A percentile compares a stretch with the other conserved stretches of the same genome.
These are phyloP conservation scores for Colistium nudipinnis DNA, from an alignment of 2,113 vertebrate genomes.

Conservation along the genomic window DNA sequence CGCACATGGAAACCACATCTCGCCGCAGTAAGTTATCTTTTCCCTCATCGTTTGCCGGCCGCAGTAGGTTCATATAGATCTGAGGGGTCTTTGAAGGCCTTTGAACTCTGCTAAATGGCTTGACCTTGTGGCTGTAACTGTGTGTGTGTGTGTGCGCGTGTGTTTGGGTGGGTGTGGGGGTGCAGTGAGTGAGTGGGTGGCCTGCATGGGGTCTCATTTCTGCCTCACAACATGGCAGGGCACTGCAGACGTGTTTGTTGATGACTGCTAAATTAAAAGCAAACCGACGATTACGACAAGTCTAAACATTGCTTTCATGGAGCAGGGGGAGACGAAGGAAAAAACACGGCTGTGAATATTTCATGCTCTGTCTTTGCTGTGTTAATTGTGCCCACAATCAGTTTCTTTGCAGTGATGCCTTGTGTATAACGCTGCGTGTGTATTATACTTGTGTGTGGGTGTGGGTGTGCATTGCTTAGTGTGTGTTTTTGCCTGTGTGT, in stretches of 20 bases:
- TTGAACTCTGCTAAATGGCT: slow-evolving; percentile 96
- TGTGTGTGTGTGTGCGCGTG: slow-evolving; percentile 40
- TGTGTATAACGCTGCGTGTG: slow-evolving; percentile 62
- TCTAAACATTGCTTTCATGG: slow-evolving; percentile 79
- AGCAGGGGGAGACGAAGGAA: slow-evolving; percentile 55
- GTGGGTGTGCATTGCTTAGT: slow-evolving; percentile 46
- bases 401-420: slow-evolving; percentile 71
- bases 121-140: slow-evolving; percentile 87
- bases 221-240: slow-evolving; percentile 61
- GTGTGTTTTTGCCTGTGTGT: slow-evolving; percentile 24
- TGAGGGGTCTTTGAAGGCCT: slow-evolving; percentile 92
- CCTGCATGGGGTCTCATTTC: slow-evolving; percentile 76
- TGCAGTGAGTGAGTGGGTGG: slow-evolving; percentile 71
- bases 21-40: slow-evolving; percentile 64
- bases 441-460: slow-evolving; percentile 43
- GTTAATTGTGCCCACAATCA: slow-evolving; percentile 78
- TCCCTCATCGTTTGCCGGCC: slow-evolving; percentile 80
- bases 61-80: slow-evolving; percentile 94
- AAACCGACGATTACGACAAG: slow-evolving; percentile 79
- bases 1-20: slow-evolving; percentile 33
- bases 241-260: slow-evolving; percentile 72
- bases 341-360: slow-evolving; percentile 68
- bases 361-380: slow-evolving; percentile 73
- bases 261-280: slow-evolving; percentile 78
- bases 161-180: slow-evolving; percentile 76